These are phyloP conservation scores for Triops cancriformis DNA, from an alignment of 1,140 invertebrate species.

Conservation along the genomic window DNA sequence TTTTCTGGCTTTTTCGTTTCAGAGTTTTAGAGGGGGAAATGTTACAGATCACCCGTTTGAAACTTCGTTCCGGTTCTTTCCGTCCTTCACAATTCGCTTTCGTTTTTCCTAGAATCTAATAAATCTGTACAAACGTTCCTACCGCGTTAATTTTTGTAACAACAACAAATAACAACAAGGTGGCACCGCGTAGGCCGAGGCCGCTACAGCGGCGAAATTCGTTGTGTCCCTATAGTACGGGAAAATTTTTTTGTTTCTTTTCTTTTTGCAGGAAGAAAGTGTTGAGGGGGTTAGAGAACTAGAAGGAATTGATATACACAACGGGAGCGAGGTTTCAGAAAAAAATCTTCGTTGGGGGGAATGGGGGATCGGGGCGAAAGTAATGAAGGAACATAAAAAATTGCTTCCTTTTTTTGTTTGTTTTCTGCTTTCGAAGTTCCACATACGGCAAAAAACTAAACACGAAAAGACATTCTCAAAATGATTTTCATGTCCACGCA, in stretches of 20 bases:
- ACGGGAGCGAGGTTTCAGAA: neutral
- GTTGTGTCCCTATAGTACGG: conserved; percentile 12
- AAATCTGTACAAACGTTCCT: conserved; percentile 10
- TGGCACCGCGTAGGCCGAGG: conserved; percentile 11
- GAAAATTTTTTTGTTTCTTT: neutral
- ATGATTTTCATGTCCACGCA: conserved; percentile 4
- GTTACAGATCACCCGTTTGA: no score
- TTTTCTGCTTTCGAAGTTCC: no score
- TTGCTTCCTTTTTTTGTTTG: neutral
- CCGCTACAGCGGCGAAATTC: conserved; percentile 8
- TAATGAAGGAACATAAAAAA: neutral
- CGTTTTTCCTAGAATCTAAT: conserved; percentile 5
- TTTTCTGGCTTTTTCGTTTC: neutral
- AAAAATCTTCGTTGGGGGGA: neutral
- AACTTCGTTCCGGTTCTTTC: neutral
- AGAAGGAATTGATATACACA: neutral
- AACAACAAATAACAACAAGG: conserved; percentile 14
- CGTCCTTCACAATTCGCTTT: neutral
- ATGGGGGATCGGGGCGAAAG: no score
- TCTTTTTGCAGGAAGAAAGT: neutral
- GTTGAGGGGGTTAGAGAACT: neutral
- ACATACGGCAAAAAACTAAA: neutral
- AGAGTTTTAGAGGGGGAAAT: neutral
- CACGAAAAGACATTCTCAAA: neutral
- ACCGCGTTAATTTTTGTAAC: neutral